These are phyloP conservation scores for Magallana gigas DNA, from an alignment of 1,140 invertebrate genomes.

Conservation along the genomic window DNA sequence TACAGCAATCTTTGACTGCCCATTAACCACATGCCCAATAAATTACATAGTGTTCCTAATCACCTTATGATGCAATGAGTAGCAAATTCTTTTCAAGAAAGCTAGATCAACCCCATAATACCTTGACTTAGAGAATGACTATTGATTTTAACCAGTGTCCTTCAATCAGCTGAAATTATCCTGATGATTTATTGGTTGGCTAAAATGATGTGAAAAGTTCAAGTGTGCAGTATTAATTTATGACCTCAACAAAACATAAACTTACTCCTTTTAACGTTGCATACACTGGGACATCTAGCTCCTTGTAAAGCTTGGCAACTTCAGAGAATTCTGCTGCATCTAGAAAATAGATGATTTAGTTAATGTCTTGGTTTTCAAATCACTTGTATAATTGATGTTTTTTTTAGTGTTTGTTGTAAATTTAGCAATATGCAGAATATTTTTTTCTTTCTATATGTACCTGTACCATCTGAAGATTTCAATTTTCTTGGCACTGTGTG, in stretches of 20 bases:
- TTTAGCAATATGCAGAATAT: not conserved
- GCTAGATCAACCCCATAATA: no score
- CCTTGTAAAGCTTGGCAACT: slow-evolving; percentile 72
- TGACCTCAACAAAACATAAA: slow-evolving; percentile 45
- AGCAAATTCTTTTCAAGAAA: no score
- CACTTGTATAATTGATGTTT: not conserved
- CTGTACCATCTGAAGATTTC: not conserved
- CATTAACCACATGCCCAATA: no score
- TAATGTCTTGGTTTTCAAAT: not conserved
- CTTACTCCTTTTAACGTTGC: slow-evolving; percentile 95
- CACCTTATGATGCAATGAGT: no score
- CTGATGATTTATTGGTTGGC: no score
- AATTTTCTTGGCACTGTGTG: slow-evolving; percentile 82
- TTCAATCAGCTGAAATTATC: no score
- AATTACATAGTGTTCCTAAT: no score
- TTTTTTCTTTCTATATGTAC: not conserved
- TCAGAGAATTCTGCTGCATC: slow-evolving; percentile 55
- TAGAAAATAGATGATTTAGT: not conserved
- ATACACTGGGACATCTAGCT: slow-evolving; percentile 91
- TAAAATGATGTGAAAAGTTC: no score
- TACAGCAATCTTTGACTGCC: no score
- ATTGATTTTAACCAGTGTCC: no score
- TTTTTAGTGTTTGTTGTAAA: no score
- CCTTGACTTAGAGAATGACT: no score
- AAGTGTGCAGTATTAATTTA: not conserved